Evolutionary conservation across 2,113 vertebrate genomes (phyloP).

Genomic region (Hippocampus guttulatus): DNA sequence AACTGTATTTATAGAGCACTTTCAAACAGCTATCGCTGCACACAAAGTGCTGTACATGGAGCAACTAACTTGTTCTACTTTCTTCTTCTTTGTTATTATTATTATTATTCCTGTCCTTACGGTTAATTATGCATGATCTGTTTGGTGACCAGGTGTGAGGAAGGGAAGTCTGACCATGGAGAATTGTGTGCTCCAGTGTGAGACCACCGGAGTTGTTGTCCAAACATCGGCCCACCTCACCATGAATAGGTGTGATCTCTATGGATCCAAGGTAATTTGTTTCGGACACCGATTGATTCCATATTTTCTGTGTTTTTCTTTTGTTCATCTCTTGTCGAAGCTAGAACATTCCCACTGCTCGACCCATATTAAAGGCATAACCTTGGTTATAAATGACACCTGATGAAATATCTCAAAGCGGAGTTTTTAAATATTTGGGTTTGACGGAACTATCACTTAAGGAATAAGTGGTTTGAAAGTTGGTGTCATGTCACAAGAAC

Average conservation of each 20-base stretch:
- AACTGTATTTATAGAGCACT: no score
- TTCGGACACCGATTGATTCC: background rate
- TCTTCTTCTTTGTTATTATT: background rate
- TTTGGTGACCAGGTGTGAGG: conserved; percentile 76
- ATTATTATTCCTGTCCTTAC: background rate
- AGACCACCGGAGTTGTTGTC: conserved; percentile 88
- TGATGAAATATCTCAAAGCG: background rate
- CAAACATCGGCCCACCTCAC: conserved; percentile 81
- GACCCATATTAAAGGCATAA: background rate
- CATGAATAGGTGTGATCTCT: conserved; percentile 93
- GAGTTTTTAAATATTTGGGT: background rate
- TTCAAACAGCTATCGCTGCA: no score
- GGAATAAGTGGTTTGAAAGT: background rate
- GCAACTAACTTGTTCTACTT: no score
- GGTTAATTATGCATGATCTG: background rate
- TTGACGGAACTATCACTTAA: background rate
- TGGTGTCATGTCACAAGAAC: background rate
- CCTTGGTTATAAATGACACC: background rate
- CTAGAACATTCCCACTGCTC: background rate
- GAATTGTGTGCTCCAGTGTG: conserved; percentile 92
- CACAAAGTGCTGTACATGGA: no score
- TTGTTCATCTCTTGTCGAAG: background rate
- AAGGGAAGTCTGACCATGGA: conserved; percentile 83
- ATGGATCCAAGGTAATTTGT: conserved; percentile 84
- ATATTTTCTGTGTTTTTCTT: background rate